A percentile compares a stretch with the other conserved stretches of the same genome.
phyloP scores from a whole-genome alignment of 2,113 vertebrate genomes.

The Salminus brasiliensis region DNA sequence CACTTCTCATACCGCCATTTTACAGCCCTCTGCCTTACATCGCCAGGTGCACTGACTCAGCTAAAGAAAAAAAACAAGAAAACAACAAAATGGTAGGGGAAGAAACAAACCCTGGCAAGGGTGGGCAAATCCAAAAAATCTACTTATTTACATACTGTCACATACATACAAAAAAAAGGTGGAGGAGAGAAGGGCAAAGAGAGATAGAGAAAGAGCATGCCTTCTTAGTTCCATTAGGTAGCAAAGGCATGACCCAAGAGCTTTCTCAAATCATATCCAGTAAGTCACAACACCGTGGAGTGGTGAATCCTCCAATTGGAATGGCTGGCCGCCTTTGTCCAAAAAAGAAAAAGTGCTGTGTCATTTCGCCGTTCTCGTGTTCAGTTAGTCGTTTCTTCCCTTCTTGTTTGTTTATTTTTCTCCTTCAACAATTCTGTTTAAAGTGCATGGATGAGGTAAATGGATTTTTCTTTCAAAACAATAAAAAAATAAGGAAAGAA shows the following conservation, averaged over 20 bases:
- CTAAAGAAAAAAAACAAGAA: slow-evolving; percentile 31
- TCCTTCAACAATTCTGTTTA: slow-evolving; percentile 79
- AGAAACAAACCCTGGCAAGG: too few relatives aligned
- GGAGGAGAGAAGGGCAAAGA: too few relatives aligned
- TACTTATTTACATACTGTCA: slow-evolving; percentile 48
- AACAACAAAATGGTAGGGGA: background rate
- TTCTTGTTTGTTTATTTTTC: slow-evolving; percentile 27
- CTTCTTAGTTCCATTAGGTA: slow-evolving; percentile 45
- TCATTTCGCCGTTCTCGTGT: slow-evolving; percentile 45
- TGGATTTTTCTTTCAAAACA: slow-evolving; percentile 33
- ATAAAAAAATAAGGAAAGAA: slow-evolving; percentile 38
- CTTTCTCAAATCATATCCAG: slow-evolving; percentile 37
- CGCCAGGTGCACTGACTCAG: slow-evolving; percentile 26
- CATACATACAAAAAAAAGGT: slow-evolving; percentile 33
- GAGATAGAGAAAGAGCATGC: slow-evolving; percentile 32
- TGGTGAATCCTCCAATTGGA: background rate
- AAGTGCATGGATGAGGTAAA: slow-evolving; percentile 99
- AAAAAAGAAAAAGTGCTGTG: slow-evolving; percentile 75
- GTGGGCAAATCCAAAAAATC: slow-evolving; percentile 42
- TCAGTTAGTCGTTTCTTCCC: slow-evolving; percentile 12
- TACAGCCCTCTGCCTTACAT: slow-evolving; percentile 12
- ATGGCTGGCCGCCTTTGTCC: slow-evolving; percentile 29
- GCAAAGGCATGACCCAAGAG: slow-evolving; percentile 20
- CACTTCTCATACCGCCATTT: slow-evolving; percentile 4
- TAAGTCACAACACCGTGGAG: slow-evolving; percentile 13